A percentile compares a stretch with the other conserved stretches of the same genome.
These are phyloP conservation scores for Hemicentrotus pulcherrimus DNA, from an alignment of 35 echinoderm and acorn worm species.

Conservation along the genomic window DNA sequence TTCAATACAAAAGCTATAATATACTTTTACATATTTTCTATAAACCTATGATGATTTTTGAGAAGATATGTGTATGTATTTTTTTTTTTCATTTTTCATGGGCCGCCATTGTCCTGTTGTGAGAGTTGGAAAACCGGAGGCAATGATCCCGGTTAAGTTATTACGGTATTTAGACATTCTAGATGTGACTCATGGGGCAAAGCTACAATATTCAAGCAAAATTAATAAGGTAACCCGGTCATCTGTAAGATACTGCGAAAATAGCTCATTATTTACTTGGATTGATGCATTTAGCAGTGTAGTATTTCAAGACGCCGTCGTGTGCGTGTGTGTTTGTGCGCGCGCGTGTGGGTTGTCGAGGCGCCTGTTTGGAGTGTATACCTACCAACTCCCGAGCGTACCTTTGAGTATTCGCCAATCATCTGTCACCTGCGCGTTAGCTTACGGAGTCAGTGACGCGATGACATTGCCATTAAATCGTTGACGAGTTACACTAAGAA, in stretches of 20 bases:
- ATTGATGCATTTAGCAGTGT: background rate
- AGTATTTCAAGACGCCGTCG: background rate
- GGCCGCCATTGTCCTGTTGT: too few relatives aligned
- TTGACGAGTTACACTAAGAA: conserved; percentile 36
- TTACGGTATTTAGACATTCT: too few relatives aligned
- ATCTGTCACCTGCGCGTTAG: conserved; percentile 2
- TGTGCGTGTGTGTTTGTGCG: background rate
- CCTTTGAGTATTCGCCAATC: background rate
- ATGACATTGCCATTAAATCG: conserved; percentile 36
- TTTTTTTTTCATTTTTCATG: too few relatives aligned
- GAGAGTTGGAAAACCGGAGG: too few relatives aligned
- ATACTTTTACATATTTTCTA: too few relatives aligned
- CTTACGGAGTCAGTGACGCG: conserved; percentile 44
- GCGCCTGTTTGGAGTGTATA: background rate
- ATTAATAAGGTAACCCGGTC: background rate
- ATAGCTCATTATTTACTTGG: background rate
- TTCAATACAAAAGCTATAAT: too few relatives aligned
- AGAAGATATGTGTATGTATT: too few relatives aligned
- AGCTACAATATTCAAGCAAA: background rate
- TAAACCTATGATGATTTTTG: too few relatives aligned
- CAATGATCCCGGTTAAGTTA: too few relatives aligned
- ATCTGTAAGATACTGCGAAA: background rate
- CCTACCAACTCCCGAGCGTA: background rate
- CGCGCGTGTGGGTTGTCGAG: background rate
- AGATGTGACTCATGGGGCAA: background rate